phyloP scores from a whole-genome alignment of 2,113 vertebrate genomes.

The Cromileptes altivelis region DNA sequence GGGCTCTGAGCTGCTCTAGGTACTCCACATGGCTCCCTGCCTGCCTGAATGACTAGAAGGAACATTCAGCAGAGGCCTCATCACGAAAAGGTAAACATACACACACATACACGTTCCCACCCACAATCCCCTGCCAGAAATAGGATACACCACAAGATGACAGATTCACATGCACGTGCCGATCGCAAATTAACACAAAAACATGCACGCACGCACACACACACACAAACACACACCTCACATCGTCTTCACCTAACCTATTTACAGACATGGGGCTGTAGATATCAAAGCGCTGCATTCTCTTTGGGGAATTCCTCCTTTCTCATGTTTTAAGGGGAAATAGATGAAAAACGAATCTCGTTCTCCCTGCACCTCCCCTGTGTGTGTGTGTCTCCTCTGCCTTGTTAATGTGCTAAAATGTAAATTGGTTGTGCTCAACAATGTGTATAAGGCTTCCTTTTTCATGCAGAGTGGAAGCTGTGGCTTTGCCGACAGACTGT shows the following conservation, averaged over 20 bases:
- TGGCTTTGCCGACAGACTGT: conserved; percentile 65
- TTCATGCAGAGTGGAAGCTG: conserved; percentile 53
- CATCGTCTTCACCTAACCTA: conserved; percentile 71
- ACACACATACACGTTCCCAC: conserved; percentile 19
- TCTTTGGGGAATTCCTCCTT: conserved; percentile 76
- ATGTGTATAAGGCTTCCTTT: conserved; percentile 53
- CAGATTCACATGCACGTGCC: conserved; percentile 34
- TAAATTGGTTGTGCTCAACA: conserved; percentile 71
- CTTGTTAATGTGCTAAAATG: conserved; percentile 79
- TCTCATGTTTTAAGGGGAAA: conserved; percentile 77
- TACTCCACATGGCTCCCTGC: conserved; percentile 46
- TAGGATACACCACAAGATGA: conserved; percentile 51
- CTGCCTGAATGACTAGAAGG: conserved; percentile 49
- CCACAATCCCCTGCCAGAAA: conserved; percentile 49
- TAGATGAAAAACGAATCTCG: conserved; percentile 72
- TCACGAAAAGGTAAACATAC: conserved; percentile 63
- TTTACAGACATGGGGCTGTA: conserved; percentile 74
- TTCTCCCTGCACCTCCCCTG: conserved; percentile 58
- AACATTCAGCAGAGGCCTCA: conserved; percentile 51
- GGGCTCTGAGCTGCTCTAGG: conserved; percentile 38
- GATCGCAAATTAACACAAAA: conserved; percentile 47
- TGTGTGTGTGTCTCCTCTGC: conserved; percentile 46
- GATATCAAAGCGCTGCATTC: conserved; percentile 74
- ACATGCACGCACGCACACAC: background rate
- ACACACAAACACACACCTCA: conserved; percentile 1